phyloP scores from a whole-genome alignment of 2,113 vertebrate species.

The Hemiscyllium ocellatum region DNA sequence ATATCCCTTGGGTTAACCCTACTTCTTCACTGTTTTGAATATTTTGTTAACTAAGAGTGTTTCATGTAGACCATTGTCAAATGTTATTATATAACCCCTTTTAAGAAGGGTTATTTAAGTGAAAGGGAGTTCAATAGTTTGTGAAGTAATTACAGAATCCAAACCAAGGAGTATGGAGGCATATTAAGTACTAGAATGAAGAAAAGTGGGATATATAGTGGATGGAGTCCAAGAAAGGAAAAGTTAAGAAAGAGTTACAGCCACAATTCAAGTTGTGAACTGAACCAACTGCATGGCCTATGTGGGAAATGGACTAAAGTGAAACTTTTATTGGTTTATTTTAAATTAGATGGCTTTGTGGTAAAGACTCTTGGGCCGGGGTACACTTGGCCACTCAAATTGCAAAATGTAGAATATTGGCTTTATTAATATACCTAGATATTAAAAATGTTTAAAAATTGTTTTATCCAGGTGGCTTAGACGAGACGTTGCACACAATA shows the following conservation, averaged over 20 bases:
- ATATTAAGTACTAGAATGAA: not conserved
- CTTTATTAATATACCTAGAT: not conserved
- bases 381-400: not conserved
- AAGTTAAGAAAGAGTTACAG: not conserved
- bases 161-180: not conserved
- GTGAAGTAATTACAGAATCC: not conserved
- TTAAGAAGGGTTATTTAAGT: not conserved
- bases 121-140: not conserved
- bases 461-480: conserved; percentile 72
- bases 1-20: not conserved
- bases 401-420: not conserved
- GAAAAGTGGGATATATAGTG: not conserved
- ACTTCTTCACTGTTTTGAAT: not conserved
- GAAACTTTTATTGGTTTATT: not conserved
- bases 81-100: not conserved
- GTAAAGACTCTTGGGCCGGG: not conserved
- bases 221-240: not conserved
- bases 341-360: not conserved
- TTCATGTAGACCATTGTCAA: not conserved
- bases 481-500: conserved; percentile 86
- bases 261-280: not conserved
- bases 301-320: not conserved
- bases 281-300: not conserved
- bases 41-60: not conserved
- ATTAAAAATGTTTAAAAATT: not conserved